Conservation (phyloP, 2,113 vertebrate genomes). For the Myanophis thanlyinensis region DNA sequence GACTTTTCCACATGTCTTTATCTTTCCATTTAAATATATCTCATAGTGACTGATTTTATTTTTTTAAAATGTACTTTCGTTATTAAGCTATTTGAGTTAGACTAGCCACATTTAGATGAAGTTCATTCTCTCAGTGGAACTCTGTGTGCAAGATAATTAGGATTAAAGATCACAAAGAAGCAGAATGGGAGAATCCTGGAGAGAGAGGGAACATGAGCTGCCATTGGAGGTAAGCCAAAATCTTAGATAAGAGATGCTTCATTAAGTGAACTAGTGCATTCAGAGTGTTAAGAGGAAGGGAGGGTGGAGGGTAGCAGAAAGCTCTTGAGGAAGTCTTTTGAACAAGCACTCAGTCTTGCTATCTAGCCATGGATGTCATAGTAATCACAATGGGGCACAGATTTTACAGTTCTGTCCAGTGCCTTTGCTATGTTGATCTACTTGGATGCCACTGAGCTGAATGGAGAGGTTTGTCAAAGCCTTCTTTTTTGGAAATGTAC, state of each 20-base stretch:
- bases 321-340: slow-evolving; percentile 62
- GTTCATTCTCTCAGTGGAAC: slow-evolving; percentile 44
- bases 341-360: slow-evolving; percentile 58
- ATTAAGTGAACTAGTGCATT: slow-evolving; percentile 66
- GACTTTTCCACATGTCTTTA: slow-evolving; percentile 14
- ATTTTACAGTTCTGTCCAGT: slow-evolving; percentile 59
- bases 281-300: slow-evolving; percentile 40
- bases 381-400: slow-evolving; percentile 18
- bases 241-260: slow-evolving; percentile 65
- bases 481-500: slow-evolving; percentile 26
- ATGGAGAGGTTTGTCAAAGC: slow-evolving; percentile 31
- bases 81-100: slow-evolving; percentile 43
- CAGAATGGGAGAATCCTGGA: slow-evolving; percentile 60
- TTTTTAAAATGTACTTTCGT: slow-evolving; percentile 42
- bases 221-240: slow-evolving; percentile 64
- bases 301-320: slow-evolving; percentile 40
- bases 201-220: slow-evolving; percentile 38
- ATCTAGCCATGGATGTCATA: slow-evolving; percentile 59
- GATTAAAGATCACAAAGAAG: slow-evolving; percentile 59
- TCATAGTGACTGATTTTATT: neutral
- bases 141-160: slow-evolving; percentile 55
- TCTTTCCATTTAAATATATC: slow-evolving; percentile 3
- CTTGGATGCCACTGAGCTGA: slow-evolving; percentile 27
- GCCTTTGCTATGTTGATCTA: slow-evolving; percentile 44
- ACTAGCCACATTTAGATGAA: slow-evolving; percentile 24